phyloP scores from a whole-genome alignment of 2,113 vertebrate genomes.

The Tragulus kanchil region DNA sequence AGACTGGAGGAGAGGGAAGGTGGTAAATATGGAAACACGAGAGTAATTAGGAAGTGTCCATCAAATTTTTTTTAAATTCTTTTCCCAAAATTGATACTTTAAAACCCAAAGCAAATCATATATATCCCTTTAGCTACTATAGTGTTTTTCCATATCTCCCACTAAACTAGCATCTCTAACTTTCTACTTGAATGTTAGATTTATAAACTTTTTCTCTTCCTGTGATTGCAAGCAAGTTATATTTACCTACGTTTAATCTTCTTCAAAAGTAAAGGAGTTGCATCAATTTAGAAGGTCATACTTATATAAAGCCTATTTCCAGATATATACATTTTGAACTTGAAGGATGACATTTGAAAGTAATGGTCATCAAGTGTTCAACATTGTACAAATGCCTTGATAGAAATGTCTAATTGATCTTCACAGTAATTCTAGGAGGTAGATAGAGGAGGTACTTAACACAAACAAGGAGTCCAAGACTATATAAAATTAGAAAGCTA shows the following conservation, averaged over 20 bases:
- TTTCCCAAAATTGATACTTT: neutral
- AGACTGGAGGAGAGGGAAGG: neutral
- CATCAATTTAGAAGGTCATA: constrained; percentile 27
- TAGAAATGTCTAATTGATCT: constrained; percentile 18
- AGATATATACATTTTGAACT: constrained; percentile 24
- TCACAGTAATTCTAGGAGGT: neutral
- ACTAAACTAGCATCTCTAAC: neutral
- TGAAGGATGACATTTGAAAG: neutral
- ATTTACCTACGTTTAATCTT: neutral
- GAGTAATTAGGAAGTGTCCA: no score
- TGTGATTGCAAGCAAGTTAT: constrained; percentile 26
- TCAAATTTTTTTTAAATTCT: no score
- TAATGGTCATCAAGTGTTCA: neutral
- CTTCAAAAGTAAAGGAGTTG: constrained; percentile 56
- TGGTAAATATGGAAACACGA: constrained; percentile 29
- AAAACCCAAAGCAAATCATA: constrained; percentile 40
- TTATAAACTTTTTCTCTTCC: constrained; percentile 33
- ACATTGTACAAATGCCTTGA: neutral
- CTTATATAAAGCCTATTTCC: neutral
- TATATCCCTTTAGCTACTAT: neutral
- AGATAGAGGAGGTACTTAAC: neutral
- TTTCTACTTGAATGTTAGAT: constrained; percentile 29
- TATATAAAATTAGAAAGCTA: neutral
- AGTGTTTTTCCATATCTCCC: neutral
- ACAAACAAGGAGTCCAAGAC: neutral